A percentile compares a stretch with the other conserved stretches of the same genome.
Conservation (phyloP, 2,888 invertebrate species). For the Polyploca ridens region DNA sequence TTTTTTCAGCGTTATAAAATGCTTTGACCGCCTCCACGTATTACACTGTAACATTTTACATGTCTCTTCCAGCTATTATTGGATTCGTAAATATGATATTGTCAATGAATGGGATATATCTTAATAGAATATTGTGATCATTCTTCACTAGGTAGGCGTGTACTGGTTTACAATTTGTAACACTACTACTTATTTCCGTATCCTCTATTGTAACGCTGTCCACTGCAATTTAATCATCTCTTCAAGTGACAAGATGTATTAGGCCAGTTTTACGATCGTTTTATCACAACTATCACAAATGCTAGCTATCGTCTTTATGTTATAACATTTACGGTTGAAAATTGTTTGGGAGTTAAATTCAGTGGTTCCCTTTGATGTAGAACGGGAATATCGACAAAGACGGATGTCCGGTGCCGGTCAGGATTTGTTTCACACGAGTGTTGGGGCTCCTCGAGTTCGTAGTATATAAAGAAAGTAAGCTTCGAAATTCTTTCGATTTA, state of each 20-base stretch:
- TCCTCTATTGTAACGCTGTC: slow-evolving; percentile 61
- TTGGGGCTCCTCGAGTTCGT: slow-evolving; percentile 57
- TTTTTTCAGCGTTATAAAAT: neutral
- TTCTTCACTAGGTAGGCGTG: slow-evolving; percentile 20
- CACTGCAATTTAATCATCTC: slow-evolving; percentile 75
- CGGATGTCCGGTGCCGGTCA: slow-evolving; percentile 85
- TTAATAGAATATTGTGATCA: slow-evolving; percentile 28
- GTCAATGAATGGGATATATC: neutral
- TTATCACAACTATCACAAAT: slow-evolving; percentile 23
- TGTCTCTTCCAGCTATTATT: slow-evolving; percentile 25
- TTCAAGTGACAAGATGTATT: slow-evolving; percentile 73
- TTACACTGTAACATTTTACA: slow-evolving; percentile 30
- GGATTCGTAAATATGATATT: neutral
- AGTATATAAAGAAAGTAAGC: slow-evolving; percentile 40
- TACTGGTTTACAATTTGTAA: slow-evolving; percentile 57
- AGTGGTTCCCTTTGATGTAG: slow-evolving; percentile 79
- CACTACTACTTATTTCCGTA: slow-evolving; percentile 66
- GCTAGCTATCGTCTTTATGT: slow-evolving; percentile 41
- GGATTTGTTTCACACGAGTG: slow-evolving; percentile 82
- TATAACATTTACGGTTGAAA: slow-evolving; percentile 62
- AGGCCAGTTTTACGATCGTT: slow-evolving; percentile 59
- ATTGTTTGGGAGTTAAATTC: slow-evolving; percentile 53
- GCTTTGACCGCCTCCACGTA: slow-evolving; percentile 25
- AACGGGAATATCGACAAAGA: slow-evolving; percentile 83
- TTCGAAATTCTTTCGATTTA: slow-evolving; percentile 15